A percentile compares a stretch with the other conserved stretches of the same genome.
phyloP scores from a whole-genome alignment of 2,797 vertebrate genomes.

The Pogoniulus pusillus region DNA sequence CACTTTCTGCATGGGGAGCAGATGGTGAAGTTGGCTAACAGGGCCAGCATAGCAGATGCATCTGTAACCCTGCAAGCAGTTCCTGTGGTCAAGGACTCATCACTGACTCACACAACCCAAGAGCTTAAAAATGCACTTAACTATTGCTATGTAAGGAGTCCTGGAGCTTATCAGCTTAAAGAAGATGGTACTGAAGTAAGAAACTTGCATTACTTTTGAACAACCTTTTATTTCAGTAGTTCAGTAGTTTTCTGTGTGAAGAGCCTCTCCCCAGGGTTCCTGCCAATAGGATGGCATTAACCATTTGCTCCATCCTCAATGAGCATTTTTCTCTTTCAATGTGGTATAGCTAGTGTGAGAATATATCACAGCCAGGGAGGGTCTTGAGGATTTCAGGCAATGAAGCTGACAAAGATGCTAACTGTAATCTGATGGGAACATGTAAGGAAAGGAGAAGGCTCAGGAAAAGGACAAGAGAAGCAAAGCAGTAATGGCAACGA shows the following conservation, averaged over 20 bases:
- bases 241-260: neutral
- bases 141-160: neutral
- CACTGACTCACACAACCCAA: neutral
- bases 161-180: neutral
- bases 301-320: accelerated
- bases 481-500: neutral
- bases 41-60: neutral
- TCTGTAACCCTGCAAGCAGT: neutral
- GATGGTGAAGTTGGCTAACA: neutral
- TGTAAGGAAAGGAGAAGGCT: neutral
- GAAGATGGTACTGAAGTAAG: neutral
- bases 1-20: neutral
- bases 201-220: neutral
- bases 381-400: neutral
- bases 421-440: neutral
- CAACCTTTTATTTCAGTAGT: neutral
- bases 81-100: neutral
- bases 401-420: neutral
- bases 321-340: neutral
- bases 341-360: accelerated
- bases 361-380: neutral
- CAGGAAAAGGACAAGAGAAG: neutral
- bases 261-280: neutral
- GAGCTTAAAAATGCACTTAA: neutral
- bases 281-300: neutral